These are phyloP conservation scores for Lacanobia wlatinum DNA, from an alignment of 2,888 invertebrate species.

Conservation along the genomic window DNA sequence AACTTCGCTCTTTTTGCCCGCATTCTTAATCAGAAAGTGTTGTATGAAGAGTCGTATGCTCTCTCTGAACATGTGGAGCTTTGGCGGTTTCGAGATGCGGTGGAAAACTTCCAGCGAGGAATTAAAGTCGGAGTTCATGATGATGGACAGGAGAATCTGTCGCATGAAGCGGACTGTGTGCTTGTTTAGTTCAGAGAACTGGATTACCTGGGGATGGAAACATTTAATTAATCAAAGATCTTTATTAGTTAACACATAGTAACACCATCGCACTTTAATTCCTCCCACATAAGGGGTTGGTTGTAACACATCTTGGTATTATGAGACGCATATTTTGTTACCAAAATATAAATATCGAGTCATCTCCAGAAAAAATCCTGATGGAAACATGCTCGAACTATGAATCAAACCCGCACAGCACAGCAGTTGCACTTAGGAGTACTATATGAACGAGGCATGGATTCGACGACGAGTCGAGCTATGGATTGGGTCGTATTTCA, in stretches of 20 bases:
- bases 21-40: constrained; percentile 95
- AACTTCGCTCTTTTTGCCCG: constrained; percentile 84
- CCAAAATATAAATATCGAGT: no score
- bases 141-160: constrained; percentile 93
- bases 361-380: no score
- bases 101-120: constrained; percentile 92
- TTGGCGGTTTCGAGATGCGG: constrained; percentile 93
- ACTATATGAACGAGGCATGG: background rate
- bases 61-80: constrained; percentile 95
- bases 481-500: background rate
- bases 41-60: constrained; percentile 96
- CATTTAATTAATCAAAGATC: background rate
- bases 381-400: no score
- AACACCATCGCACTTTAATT: no score
- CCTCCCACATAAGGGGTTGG: no score
- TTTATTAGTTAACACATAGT: no score
- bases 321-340: no score
- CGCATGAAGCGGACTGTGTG: constrained; percentile 94
- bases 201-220: constrained; percentile 92
- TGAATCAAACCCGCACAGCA: no score
- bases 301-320: no score
- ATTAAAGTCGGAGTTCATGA: constrained; percentile 92
- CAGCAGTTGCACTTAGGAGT: no score
- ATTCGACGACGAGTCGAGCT: no score
- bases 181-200: constrained; percentile 96